Conservation (phyloP, 2,113 vertebrate species). For the Nothobranchius furzeri region DNA sequence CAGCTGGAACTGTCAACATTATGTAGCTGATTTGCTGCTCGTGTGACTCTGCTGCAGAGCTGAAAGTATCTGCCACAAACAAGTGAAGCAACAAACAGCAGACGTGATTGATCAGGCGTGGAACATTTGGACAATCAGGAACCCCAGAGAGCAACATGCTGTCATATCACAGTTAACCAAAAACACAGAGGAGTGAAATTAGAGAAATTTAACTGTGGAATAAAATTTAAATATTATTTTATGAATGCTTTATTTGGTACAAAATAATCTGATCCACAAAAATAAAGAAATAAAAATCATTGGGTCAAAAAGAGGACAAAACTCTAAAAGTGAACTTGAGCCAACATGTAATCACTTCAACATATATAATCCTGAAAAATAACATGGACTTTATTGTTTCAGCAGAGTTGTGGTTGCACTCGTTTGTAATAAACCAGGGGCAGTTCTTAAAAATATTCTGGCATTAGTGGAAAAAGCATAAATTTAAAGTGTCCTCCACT, state of each 20-base stretch:
- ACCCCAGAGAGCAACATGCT: neutral
- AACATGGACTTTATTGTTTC: neutral
- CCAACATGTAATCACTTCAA: neutral
- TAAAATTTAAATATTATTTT: no score
- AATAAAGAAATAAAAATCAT: no score
- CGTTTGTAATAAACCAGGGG: slow-evolving; percentile 17
- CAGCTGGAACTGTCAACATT: slow-evolving; percentile 19
- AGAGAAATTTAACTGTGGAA: neutral
- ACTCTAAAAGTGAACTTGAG: neutral
- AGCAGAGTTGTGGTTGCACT: neutral
- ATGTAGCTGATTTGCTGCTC: slow-evolving; percentile 6
- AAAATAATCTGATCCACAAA: no score
- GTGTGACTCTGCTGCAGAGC: slow-evolving; percentile 7
- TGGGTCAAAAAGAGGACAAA: no score
- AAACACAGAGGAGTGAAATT: neutral
- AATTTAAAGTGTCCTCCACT: slow-evolving; percentile 35
- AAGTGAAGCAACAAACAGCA: slow-evolving; percentile 44
- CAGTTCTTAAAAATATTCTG: slow-evolving; percentile 8
- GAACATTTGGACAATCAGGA: neutral
- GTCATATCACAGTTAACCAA: neutral
- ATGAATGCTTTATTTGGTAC: no score
- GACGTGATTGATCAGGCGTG: slow-evolving; percentile 6
- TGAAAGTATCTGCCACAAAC: slow-evolving; percentile 19
- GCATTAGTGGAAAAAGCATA: slow-evolving; percentile 17
- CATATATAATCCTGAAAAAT: neutral